These are phyloP conservation scores for Hyphantria cunea DNA, from an alignment of 1,140 invertebrate genomes.

Conservation along the genomic window DNA sequence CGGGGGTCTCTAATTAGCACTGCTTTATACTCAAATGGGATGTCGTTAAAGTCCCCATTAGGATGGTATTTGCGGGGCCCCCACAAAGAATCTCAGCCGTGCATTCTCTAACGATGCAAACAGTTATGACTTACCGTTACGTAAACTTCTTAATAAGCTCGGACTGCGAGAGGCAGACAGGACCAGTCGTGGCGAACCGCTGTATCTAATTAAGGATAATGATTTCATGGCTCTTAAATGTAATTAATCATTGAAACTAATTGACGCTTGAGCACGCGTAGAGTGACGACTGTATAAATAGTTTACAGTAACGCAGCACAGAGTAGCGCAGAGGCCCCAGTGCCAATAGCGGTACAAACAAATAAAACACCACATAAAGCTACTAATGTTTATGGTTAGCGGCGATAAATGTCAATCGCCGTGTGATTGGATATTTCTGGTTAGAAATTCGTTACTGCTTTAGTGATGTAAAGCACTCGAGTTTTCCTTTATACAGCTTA, in stretches of 20 bases:
- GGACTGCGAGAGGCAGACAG: no score
- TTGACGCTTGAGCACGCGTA: slow-evolving; percentile 12
- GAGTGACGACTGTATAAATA: no score
- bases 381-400: slow-evolving; percentile 9
- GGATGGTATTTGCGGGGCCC: slow-evolving; percentile 24
- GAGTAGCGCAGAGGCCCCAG: background rate
- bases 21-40: slow-evolving; percentile 34
- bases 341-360: background rate
- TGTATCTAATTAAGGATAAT: slow-evolving; percentile 3
- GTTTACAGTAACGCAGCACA: background rate
- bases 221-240: slow-evolving; percentile 22
- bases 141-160: no score
- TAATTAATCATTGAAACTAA: slow-evolving; percentile 27
- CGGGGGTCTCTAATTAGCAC: slow-evolving; percentile 30
- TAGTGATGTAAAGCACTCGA: no score
- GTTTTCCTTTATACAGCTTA: no score
- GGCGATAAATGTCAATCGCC: slow-evolving; percentile 29
- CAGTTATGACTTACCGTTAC: background rate
- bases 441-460: background rate
- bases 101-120: background rate
- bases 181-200: background rate
- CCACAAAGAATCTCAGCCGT: slow-evolving; percentile 18
- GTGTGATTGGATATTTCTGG: slow-evolving; percentile 4
- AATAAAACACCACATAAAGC: slow-evolving; percentile 24
- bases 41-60: slow-evolving; percentile 33